A percentile compares a stretch with the other conserved stretches of the same genome.
Evolutionary conservation across 2,797 vertebrate species (phyloP).

Genomic region (Manis javanica): DNA sequence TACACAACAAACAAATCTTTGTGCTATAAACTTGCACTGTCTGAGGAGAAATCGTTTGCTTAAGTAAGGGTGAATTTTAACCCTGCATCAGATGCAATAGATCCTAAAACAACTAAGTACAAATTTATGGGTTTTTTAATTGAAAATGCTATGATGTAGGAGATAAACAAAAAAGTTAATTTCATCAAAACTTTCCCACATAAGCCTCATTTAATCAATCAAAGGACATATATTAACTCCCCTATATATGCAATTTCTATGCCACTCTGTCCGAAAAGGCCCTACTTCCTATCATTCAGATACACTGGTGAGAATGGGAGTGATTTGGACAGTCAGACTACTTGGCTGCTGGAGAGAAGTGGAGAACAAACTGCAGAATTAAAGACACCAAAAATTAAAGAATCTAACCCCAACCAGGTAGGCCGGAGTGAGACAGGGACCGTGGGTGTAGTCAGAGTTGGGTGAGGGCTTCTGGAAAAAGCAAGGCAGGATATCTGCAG

Average conservation of each 20-base stretch:
- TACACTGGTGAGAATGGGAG: not conserved
- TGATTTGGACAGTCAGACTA: not conserved
- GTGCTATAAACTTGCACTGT: not conserved
- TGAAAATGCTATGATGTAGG: not conserved
- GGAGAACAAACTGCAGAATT: not conserved
- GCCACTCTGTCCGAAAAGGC: not conserved
- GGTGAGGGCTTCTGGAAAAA: no score
- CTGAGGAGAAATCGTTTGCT: not conserved
- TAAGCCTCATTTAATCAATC: not conserved
- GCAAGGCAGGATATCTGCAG: no score
- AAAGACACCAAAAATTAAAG: not conserved
- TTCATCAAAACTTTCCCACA: not conserved
- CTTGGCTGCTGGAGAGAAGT: not conserved
- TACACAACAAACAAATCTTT: slow-evolving; percentile 16
- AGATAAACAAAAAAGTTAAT: not conserved
- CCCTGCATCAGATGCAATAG: not conserved
- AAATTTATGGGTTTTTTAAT: slow-evolving; percentile 28
- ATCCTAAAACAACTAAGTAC: not conserved
- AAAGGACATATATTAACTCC: not conserved
- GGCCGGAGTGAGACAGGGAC: no score
- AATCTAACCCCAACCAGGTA: not conserved
- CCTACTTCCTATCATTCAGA: not conserved
- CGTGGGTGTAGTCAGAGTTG: no score
- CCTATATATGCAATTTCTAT: not conserved
- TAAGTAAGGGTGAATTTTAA: slow-evolving; percentile 44